Conservation (phyloP, 2,888 invertebrate species). For the Archips crataeganus region DNA sequence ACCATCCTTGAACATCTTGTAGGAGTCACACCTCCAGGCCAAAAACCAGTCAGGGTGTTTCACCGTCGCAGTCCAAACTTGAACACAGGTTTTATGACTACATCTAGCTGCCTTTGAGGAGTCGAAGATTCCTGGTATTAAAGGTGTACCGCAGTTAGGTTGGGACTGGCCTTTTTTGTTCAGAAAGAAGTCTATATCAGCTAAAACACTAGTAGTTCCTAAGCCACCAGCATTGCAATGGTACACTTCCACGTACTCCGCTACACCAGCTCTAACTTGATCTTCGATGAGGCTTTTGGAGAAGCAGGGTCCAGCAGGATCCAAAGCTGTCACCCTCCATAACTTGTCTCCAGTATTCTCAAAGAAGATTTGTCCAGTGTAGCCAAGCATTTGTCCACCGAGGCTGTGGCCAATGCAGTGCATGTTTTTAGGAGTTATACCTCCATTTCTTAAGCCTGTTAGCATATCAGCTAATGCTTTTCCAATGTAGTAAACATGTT, state of each 20-base stretch:
- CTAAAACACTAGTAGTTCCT: constrained; percentile 80
- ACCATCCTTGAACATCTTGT: constrained; percentile 64
- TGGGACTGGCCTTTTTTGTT: constrained; percentile 86
- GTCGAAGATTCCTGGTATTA: constrained; percentile 69
- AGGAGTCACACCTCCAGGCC: constrained; percentile 71
- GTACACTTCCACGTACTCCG: constrained; percentile 86
- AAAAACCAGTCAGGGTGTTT: constrained; percentile 63
- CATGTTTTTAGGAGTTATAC: constrained; percentile 67
- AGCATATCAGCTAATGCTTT: constrained; percentile 69
- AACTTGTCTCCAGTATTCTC: constrained; percentile 64
- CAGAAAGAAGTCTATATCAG: constrained; percentile 85
- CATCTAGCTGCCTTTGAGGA: constrained; percentile 75
- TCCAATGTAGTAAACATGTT: constrained; percentile 74
- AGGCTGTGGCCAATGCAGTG: constrained; percentile 78
- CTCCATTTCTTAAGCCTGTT: constrained; percentile 57
- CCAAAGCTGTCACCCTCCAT: constrained; percentile 71
- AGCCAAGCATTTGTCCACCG: constrained; percentile 73
- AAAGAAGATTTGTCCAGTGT: constrained; percentile 65
- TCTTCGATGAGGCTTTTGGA: constrained; percentile 69
- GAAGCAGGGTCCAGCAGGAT: constrained; percentile 80
- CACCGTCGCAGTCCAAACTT: constrained; percentile 70
- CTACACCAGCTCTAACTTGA: constrained; percentile 83
- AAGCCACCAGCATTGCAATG: constrained; percentile 86
- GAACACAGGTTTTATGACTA: constrained; percentile 72
- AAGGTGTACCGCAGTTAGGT: constrained; percentile 79